Base-by-base conservation (phyloP, 2,797 vertebrate genomes). In the Melanotaenia trifasciata region DNA sequence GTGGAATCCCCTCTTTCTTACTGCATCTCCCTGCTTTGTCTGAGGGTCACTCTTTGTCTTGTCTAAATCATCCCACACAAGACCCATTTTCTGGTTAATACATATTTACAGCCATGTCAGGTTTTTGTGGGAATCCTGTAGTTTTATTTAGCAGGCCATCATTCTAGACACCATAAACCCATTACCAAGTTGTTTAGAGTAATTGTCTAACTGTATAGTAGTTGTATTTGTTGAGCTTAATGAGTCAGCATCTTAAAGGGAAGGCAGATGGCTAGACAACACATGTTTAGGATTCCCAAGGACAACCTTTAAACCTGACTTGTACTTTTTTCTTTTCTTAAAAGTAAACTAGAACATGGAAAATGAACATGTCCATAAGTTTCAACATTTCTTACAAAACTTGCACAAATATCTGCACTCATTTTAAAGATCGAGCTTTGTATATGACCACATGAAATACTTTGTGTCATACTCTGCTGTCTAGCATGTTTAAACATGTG, bases 31-130 rank as follows among this genome's bases (percentile, higher is more conserved):
- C 94, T 92, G 93, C 92, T 94, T 96, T 95, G 94, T 95, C 90
- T 80, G 77, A 91, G 87, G 85, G 83, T 81, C 76, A 18, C 85
- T 91, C 95, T 96, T 96, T 96, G 95, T 96, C 90, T 93, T 83
- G 76, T 94, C 92, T 95, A 96, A 96, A 95, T 96, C 93, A 95
- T 95, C 91, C 96, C 90, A 95, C 95, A 95, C 94, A 94, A 95
- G 95, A 89, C 94, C 95, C 90, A 96, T 95, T 95, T 96, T 96
- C 94, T 95, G 96, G 95, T 97, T 97, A 96, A 97, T 97, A 96
- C 96, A 96, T 96, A 95, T 97, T 97, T 97, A 96, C 92, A 95
- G 90, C 95, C 90, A 89, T 94, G 94, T 96, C 94, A 93, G 93
- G 90, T 94, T 95, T 95, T 92, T 95, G 95, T 95, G 92, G 91